Percentiles rank a stretch among this genome's conserved stretches.
phyloP scores from a whole-genome alignment of 64 coral and sea anemone genomes.

The Dendronephthya gigantea region DNA sequence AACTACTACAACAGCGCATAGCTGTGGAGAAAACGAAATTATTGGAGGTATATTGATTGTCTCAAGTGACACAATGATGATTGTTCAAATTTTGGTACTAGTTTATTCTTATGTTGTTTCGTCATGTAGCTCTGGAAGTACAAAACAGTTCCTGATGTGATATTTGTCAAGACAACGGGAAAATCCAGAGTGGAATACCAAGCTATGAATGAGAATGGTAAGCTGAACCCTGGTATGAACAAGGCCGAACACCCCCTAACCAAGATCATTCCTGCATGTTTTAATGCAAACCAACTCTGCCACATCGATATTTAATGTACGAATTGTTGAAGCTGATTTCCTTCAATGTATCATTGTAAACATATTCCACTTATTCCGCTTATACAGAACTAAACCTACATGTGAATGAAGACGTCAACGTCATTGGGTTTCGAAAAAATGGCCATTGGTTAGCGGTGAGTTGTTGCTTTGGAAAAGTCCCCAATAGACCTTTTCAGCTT shows the following conservation, averaged over 20 bases:
- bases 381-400: slow-evolving; percentile 68
- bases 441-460: slow-evolving; percentile 74
- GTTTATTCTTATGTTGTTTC: too few relatives aligned
- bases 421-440: slow-evolving; percentile 70
- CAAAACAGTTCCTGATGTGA: background rate
- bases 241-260: background rate
- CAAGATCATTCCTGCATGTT: too few relatives aligned
- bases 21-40: slow-evolving; percentile 60
- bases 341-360: too few relatives aligned
- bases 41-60: slow-evolving; percentile 45
- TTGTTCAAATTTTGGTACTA: too few relatives aligned
- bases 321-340: too few relatives aligned
- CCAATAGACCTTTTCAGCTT: too few relatives aligned
- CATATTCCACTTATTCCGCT: too few relatives aligned
- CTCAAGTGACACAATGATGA: too few relatives aligned
- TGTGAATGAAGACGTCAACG: slow-evolving; percentile 66
- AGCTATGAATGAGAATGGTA: background rate
- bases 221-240: background rate
- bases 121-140: background rate
- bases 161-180: background rate
- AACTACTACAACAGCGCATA: slow-evolving; percentile 55
- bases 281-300: too few relatives aligned
- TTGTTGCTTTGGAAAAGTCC: too few relatives aligned
- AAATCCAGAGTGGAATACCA: background rate
- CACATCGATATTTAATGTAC: too few relatives aligned